These are phyloP conservation scores for Rhagoletis pomonella DNA, from an alignment of 1,140 invertebrate genomes.

Conservation along the genomic window DNA sequence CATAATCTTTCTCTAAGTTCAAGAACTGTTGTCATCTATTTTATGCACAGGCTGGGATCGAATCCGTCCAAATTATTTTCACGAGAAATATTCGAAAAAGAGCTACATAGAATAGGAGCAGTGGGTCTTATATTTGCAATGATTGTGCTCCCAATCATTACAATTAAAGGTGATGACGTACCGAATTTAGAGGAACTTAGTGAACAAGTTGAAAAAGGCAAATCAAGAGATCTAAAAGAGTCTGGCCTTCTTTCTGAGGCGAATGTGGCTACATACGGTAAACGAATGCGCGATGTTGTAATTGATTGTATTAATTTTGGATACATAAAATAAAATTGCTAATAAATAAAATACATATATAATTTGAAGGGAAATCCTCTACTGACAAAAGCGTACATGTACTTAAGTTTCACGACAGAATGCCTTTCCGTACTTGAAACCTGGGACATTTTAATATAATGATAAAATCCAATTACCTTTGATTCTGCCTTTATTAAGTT, in stretches of 20 bases:
- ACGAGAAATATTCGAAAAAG: conserved; percentile 69
- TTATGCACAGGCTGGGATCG: conserved; percentile 68
- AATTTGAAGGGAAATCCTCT: too few relatives aligned
- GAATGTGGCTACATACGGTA: conserved; percentile 60
- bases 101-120: conserved; percentile 69
- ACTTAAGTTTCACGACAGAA: too few relatives aligned
- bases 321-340: background rate
- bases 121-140: conserved; percentile 71
- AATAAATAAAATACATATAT: background rate
- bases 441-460: too few relatives aligned
- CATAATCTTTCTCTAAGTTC: too few relatives aligned
- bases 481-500: conserved; percentile 57
- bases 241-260: conserved; percentile 62
- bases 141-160: conserved; percentile 70
- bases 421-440: too few relatives aligned
- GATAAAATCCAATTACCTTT: conserved; percentile 47
- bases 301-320: conserved; percentile 62
- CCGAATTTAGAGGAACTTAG: conserved; percentile 62
- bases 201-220: conserved; percentile 61
- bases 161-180: conserved; percentile 64
- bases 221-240: conserved; percentile 60
- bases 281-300: conserved; percentile 65
- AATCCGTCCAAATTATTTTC: conserved; percentile 75
- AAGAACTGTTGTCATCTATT: background rate
- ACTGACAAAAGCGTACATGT: too few relatives aligned